Conservation (phyloP, 1,140 invertebrate genomes). For the Hyles euphorbiae region DNA sequence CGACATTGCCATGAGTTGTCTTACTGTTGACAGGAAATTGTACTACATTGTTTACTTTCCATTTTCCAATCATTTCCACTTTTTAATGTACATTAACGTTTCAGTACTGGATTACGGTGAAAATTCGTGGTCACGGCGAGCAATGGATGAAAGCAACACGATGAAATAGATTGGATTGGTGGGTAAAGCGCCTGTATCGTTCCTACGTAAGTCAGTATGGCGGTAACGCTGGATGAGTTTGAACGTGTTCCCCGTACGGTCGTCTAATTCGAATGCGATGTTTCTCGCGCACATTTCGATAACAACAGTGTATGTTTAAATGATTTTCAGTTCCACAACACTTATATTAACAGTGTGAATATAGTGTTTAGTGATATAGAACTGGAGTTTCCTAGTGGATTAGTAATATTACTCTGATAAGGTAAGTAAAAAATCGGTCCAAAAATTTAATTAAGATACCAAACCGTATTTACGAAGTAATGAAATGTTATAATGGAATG, state of each 20-base stretch:
- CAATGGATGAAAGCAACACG: conserved; percentile 9
- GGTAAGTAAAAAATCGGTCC: conserved; percentile 13
- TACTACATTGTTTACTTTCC: conserved; percentile 9
- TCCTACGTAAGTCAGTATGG: conserved; percentile 26
- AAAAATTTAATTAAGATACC: background rate
- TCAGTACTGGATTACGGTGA: background rate
- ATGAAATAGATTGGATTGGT: conserved; percentile 5
- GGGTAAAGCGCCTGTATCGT: conserved; percentile 13
- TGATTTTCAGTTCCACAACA: conserved; percentile 22
- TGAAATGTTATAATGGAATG: background rate
- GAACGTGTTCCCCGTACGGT: conserved; percentile 18
- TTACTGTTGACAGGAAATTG: conserved; percentile 24
- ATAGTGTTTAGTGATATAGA: conserved; percentile 18
- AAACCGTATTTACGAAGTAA: too few relatives aligned
- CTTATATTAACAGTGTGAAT: conserved; percentile 12
- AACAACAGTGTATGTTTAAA: conserved; percentile 14
- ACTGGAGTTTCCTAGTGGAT: conserved; percentile 4
- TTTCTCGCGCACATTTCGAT: conserved; percentile 25
- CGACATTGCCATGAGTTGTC: conserved; percentile 19
- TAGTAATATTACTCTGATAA: conserved; percentile 9
- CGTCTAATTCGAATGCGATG: conserved; percentile 12
- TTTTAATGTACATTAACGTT: background rate
- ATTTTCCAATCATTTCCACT: conserved; percentile 4
- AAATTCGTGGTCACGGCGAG: background rate
- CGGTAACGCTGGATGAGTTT: conserved; percentile 24